These are phyloP conservation scores for Clivina fossor DNA, from an alignment of 2,888 invertebrate genomes.

Conservation along the genomic window DNA sequence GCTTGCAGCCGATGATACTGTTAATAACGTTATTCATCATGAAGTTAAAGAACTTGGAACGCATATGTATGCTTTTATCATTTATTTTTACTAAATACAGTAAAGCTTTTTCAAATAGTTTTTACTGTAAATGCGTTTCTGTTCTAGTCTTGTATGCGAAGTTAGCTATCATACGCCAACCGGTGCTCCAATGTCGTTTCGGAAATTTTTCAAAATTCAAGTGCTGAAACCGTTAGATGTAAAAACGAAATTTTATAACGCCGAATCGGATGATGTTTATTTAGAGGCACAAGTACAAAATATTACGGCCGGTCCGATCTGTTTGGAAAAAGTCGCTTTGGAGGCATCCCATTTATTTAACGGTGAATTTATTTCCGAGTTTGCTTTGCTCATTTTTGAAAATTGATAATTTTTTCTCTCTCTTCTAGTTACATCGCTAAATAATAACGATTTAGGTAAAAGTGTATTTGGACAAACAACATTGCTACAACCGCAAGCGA, in stretches of 20 bases:
- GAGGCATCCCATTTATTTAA: constrained; percentile 91
- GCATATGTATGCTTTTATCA: constrained; percentile 74
- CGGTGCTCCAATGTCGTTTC: constrained; percentile 78
- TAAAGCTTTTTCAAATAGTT: constrained; percentile 14
- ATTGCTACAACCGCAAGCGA: constrained; percentile 83
- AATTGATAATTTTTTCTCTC: constrained; percentile 14
- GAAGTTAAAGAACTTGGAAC: constrained; percentile 99
- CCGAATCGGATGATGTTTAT: constrained; percentile 78
- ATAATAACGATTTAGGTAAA: constrained; percentile 64
- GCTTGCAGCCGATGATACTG: constrained; percentile 76
- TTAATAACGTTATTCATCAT: constrained; percentile 95
- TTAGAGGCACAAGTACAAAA: constrained; percentile 82
- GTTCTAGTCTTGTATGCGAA: constrained; percentile 86
- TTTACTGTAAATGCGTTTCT: constrained; percentile 9
- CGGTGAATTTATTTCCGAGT: too few species aligned
- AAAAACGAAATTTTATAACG: constrained; percentile 97
- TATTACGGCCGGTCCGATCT: constrained; percentile 89
- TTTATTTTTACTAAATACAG: constrained; percentile 24
- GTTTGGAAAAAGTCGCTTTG: constrained; percentile 89
- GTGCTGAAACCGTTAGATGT: constrained; percentile 97
- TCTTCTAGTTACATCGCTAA: constrained; percentile 67
- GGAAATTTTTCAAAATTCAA: constrained; percentile 98
- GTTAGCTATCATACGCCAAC: constrained; percentile 83
- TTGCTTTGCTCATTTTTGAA: constrained; percentile 11
- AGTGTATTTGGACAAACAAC: constrained; percentile 80